Percentiles rank a stretch among this genome's conserved stretches.
These are phyloP conservation scores for Cremastobaeus sp. DNA, from an alignment of 2,888 invertebrate genomes.

Conservation along the genomic window DNA sequence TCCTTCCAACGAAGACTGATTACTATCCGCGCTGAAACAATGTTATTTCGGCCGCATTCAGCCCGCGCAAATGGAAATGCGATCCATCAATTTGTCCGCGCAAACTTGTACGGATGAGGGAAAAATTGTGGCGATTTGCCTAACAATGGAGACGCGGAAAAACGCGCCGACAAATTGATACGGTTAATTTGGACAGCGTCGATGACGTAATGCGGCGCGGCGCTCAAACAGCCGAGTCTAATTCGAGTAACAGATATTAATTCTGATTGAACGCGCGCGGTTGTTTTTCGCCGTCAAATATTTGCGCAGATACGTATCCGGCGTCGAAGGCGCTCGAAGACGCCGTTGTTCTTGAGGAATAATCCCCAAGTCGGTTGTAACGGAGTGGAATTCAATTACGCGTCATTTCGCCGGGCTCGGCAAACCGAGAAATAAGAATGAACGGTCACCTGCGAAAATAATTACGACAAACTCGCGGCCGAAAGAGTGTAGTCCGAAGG, in stretches of 20 bases:
- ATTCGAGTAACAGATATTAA: conserved; percentile 8
- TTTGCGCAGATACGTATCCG: conserved; percentile 9
- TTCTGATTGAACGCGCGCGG: conserved; percentile 8
- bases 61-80: conserved; percentile 27
- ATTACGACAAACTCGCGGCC: no score
- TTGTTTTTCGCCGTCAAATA: conserved; percentile 7
- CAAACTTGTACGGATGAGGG: conserved; percentile 3
- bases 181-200: conserved; percentile 11
- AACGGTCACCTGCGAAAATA: no score
- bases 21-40: conserved; percentile 21
- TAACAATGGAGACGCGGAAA: conserved; percentile 17
- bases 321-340: conserved; percentile 3
- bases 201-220: background rate
- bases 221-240: background rate
- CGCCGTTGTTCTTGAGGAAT: conserved; percentile 1
- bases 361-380: background rate
- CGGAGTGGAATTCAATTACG: conserved; percentile 3
- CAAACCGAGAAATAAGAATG: no score
- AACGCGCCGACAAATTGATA: conserved; percentile 2
- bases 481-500: conserved; percentile 28
- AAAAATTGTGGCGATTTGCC: conserved; percentile 29
- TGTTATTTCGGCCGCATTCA: conserved; percentile 16
- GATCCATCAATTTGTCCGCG: conserved; percentile 31
- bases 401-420: no score
- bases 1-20: conserved; percentile 16